Percentiles rank a stretch among this genome's conserved stretches.
Conservation (phyloP, 1,140 invertebrate species). For the Pseudomyrmex sp. region DNA sequence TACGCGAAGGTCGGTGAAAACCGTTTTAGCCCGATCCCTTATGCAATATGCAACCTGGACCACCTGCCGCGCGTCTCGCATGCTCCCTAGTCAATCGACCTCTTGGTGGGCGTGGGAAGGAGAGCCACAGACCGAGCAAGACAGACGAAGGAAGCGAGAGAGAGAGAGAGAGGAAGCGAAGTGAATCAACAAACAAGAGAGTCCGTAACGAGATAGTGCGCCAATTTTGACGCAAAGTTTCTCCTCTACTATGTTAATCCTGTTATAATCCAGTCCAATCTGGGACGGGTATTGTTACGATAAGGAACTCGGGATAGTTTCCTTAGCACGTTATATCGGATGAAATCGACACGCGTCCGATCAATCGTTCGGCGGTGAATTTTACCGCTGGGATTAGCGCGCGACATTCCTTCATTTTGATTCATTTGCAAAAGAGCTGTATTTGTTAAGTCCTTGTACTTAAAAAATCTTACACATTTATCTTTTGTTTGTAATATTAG, state of each 20-base stretch:
- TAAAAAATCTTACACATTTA: not conserved
- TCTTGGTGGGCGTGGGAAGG: constrained; percentile 24
- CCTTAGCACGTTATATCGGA: constrained; percentile 37
- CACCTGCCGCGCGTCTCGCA: constrained; percentile 40
- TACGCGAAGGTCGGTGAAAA: not conserved
- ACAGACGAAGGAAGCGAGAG: not conserved
- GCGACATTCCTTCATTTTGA: not conserved
- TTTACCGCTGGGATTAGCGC: not conserved
- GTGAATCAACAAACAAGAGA: constrained; percentile 71
- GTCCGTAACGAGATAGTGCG: constrained; percentile 67
- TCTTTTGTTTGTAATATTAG: too few relatives aligned
- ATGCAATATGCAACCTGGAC: constrained; percentile 61
- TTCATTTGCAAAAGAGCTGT: not conserved
- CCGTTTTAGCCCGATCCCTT: constrained; percentile 41
- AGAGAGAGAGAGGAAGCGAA: not conserved
- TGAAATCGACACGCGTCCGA: constrained; percentile 31
- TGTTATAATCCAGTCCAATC: constrained; percentile 58
- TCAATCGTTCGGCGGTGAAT: constrained; percentile 17
- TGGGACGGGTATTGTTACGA: constrained; percentile 54
- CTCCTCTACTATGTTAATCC: constrained; percentile 63
- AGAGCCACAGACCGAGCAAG: constrained; percentile 12
- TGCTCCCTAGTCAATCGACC: constrained; percentile 57
- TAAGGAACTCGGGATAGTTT: constrained; percentile 48
- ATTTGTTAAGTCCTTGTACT: not conserved
- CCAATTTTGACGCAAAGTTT: constrained; percentile 69